Evolutionary conservation across 2,113 vertebrate species (phyloP), one percentile per base, ranked within the genome.

Genomic region (Potamarius usumacintae): DNA sequence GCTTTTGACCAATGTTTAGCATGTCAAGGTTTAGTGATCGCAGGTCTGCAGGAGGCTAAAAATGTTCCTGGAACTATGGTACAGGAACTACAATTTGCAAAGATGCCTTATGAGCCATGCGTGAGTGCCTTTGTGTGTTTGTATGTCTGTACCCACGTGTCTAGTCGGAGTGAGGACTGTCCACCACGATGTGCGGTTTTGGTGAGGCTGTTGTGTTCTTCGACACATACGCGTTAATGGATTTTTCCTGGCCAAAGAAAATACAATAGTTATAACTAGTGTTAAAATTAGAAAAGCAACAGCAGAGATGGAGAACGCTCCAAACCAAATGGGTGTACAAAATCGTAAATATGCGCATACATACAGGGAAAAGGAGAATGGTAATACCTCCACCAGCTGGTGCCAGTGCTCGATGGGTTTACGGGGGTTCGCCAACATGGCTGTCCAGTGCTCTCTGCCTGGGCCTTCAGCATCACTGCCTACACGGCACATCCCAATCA

Each of bases 391-490:
- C 84, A 97, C 95, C 76, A 98, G 96, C 92, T 97, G 96, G 89
- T 98, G 96, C 97, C 97, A 98, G 90, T 97, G 97, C 85, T 98
- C 97, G 82, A 98, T 97, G n/a, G 97, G 97, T 90, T 98, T 97
- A 86, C 97, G 97, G 9, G 97, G 97, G 87, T 98, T 98, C 58
- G 96, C 96, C 94, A 98, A 90, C 97, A 98, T 98, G 94, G 97
- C 97, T 0, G 95, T 90, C 97, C 97, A 97, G 94, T 98, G 97
- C 91, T 98, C 97, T 22, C 97, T 95, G 80, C 97, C 97, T 0
- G 96, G 96, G 42, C 96, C 96, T 0, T 97, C 96, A 0, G 96
- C 96, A 0, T 96, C 97, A 0, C 96, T 96, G 82, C 97, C 97
- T 89, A 98, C 96, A 10, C 96, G 96, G 89, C 97, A 98, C 96